These are phyloP conservation scores for Puntigrus tetrazona DNA, from an alignment of 2,113 vertebrate genomes.

Conservation along the genomic window DNA sequence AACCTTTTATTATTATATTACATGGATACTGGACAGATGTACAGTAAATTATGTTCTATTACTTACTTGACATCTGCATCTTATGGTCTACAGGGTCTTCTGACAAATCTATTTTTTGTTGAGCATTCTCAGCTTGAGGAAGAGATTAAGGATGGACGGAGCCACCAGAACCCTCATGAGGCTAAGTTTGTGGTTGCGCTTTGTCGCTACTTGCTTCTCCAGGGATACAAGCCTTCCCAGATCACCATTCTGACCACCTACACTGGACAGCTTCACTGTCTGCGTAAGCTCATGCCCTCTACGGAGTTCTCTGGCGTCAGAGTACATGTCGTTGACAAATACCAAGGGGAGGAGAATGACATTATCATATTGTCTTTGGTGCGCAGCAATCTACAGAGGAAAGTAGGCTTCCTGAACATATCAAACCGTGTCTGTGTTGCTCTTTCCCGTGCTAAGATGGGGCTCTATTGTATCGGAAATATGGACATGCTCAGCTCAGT, in stretches of 20 bases:
- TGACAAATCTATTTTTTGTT: constrained; percentile 87
- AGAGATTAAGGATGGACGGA: constrained; percentile 85
- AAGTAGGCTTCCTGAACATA: constrained; percentile 87
- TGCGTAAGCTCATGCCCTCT: constrained; percentile 84
- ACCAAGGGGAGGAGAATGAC: constrained; percentile 96
- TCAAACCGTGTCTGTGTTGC: constrained; percentile 91
- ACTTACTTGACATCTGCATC: constrained; percentile 6
- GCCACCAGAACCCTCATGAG: constrained; percentile 88
- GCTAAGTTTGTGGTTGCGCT: constrained; percentile 87
- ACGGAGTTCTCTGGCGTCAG: constrained; percentile 82
- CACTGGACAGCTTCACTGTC: constrained; percentile 86
- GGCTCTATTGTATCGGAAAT: constrained; percentile 88
- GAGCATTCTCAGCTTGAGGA: constrained; percentile 83
- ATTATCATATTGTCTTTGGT: constrained; percentile 92
- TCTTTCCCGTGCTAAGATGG: constrained; percentile 92
- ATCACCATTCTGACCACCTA: constrained; percentile 97
- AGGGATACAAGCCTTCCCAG: constrained; percentile 87
- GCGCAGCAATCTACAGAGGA: constrained; percentile 83
- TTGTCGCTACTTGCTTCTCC: constrained; percentile 84
- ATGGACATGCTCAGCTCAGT: constrained; percentile 83
- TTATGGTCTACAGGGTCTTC: constrained; percentile 77
- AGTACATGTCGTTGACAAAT: constrained; percentile 95
- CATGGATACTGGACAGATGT: background rate
- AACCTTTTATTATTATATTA: background rate
- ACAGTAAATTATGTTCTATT: background rate